Base-by-base conservation (phyloP, 2,888 invertebrate species). In the Anthoptus insignis region DNA sequence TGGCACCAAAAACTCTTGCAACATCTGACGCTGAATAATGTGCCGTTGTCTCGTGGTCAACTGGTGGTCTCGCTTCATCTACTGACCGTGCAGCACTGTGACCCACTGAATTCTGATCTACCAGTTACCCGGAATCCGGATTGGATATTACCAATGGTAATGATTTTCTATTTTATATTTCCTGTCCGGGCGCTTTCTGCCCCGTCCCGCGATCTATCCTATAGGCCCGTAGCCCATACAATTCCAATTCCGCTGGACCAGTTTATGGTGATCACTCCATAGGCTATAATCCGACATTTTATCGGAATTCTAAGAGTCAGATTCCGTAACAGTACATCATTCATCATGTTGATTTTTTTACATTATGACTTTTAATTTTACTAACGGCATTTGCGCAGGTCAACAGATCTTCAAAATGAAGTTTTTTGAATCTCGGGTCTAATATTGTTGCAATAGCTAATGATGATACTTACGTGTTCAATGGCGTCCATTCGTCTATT, bases 351-450 rank as follows among this genome's bases (percentile, higher is more conserved):
- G 27, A 27, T 27, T 21, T 54, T n/a, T 56, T 59, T 65, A 29
- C 58, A n/a, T 34, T 42, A 29, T 65, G n/a, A 47, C 34, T 8
- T 50, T 58, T 50, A 27, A 32, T 32, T 56, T 16, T 49, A 67
- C 34, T 60, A 11, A 58, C 42, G 61, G 50, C 57, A 32, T 45
- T 49, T 52, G 14, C 16, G 21, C 37, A 39, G 14, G 54, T 57
- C 50, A 64, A 6, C 0, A 71, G 13, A 69, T 74, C 73, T 63
- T 69, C 53, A 68, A 74, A 74, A 73, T 80, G 74, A 47, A 79
- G 53, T 74, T 78, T 77, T 72, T 77, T 75, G 24, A 78, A 78
- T 54, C 81, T 65, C 6, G 76, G 75, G 58, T 80, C 78, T 42
- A 80, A 27, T 27, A 27, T 27, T 68, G 56, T 74, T 39, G 77